A percentile compares a stretch with the other conserved stretches of the same genome.
Conservation (phyloP, 2,888 invertebrate genomes). For the Xanthia togata region DNA sequence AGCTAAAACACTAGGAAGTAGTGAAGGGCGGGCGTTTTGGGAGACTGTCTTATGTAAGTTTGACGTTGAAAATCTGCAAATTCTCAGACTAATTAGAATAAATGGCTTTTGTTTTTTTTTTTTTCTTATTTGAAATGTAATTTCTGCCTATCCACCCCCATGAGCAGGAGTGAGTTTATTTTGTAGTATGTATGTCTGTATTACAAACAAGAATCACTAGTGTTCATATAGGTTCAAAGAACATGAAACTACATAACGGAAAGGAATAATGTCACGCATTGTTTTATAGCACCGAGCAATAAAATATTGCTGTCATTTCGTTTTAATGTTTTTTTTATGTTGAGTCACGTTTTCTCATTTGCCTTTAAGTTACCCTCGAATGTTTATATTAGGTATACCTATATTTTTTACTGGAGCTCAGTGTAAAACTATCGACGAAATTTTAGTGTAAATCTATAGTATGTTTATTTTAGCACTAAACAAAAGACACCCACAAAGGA, state of each 20-base stretch:
- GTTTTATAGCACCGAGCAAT: conserved; percentile 8
- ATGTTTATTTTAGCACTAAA: not conserved
- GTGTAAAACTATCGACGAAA: not conserved
- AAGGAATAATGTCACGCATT: conserved; percentile 26
- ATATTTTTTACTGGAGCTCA: conserved; percentile 1
- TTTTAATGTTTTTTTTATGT: conserved; percentile 17
- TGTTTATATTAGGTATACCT: not conserved
- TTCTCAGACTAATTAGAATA: not conserved
- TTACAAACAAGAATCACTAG: too few relatives aligned
- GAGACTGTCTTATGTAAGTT: too few relatives aligned
- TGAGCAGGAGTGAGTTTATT: too few relatives aligned
- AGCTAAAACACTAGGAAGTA: not conserved
- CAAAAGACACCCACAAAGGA: not conserved
- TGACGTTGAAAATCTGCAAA: not conserved
- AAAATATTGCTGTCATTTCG: conserved; percentile 9
- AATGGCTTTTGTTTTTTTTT: not conserved
- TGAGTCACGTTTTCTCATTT: conserved; percentile 5
- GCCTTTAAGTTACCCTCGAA: not conserved
- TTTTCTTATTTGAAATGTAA: not conserved
- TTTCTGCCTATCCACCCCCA: too few relatives aligned
- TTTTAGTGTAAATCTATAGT: not conserved
- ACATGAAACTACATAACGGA: not conserved
- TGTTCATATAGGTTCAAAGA: too few relatives aligned
- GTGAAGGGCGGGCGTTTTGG: not conserved
- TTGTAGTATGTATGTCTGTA: too few relatives aligned